Conservation (phyloP, 2,797 vertebrate genomes). For the Hydrocynus forskahlii region DNA sequence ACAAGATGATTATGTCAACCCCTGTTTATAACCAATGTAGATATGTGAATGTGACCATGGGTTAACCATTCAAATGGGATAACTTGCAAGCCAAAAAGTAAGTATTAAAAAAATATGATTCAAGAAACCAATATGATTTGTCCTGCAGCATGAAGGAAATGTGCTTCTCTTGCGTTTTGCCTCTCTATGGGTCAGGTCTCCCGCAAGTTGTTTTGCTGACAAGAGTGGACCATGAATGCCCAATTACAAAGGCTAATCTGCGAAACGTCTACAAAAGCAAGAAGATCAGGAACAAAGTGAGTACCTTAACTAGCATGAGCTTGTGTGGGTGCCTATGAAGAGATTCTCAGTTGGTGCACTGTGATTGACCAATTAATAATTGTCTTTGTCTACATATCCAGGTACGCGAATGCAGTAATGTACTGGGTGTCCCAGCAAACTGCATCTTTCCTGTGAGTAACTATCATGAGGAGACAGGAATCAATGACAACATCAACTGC, state of each 20-base stretch:
- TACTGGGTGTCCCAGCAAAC: conserved; percentile 26
- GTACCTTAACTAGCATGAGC: neutral
- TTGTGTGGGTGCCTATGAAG: neutral
- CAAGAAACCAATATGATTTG: no score
- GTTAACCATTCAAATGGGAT: no score
- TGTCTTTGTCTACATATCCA: neutral
- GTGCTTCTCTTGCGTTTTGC: neutral
- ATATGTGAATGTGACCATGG: no score
- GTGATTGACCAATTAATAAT: neutral
- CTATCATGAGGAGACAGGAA: conserved; percentile 40
- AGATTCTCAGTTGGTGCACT: neutral
- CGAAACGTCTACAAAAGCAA: conserved; percentile 10
- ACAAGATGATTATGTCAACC: no score
- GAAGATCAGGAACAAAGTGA: conserved; percentile 48
- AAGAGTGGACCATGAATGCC: neutral
- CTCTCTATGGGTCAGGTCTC: conserved; percentile 12
- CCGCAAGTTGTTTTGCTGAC: conserved; percentile 40
- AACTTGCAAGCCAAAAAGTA: no score
- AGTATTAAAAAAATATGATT: no score
- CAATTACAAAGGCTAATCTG: conserved; percentile 26
- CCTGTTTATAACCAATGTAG: no score
- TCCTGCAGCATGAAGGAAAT: neutral
- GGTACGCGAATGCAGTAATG: conserved; percentile 31
- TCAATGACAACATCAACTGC: conserved; percentile 18
- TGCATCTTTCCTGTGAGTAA: conserved; percentile 46